Conservation (phyloP, 2,797 vertebrate genomes). For the Myotis planiceps region DNA sequence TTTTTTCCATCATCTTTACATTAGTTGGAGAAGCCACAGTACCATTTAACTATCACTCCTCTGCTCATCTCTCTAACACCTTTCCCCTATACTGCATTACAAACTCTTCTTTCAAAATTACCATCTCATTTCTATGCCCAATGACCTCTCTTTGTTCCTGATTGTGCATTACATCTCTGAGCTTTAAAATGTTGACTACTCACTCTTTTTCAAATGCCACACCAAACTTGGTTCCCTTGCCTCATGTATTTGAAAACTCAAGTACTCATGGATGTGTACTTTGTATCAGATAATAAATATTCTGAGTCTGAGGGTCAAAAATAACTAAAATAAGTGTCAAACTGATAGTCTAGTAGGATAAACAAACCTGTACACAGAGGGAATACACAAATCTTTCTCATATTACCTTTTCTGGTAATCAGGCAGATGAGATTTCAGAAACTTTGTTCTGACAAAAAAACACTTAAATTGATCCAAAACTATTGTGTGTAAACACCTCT, state of each 20-base stretch:
- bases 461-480: not conserved
- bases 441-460: not conserved
- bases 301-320: not conserved
- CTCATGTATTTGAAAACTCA: not conserved
- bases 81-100: not conserved
- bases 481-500: not conserved
- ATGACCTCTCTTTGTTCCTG: not conserved
- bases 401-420: not conserved
- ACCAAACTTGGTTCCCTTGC: not conserved
- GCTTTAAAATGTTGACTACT: not conserved
- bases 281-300: not conserved
- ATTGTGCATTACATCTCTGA: not conserved
- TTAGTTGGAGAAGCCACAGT: not conserved
- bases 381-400: not conserved
- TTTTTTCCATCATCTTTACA: not conserved
- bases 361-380: not conserved
- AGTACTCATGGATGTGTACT: not conserved
- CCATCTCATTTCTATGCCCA: not conserved
- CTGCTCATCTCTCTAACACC: not conserved
- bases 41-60: not conserved
- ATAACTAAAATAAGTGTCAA: not conserved
- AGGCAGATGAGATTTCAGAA: not conserved
- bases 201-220: not conserved
- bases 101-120: not conserved
- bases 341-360: not conserved